Base-by-base conservation (phyloP, 2,888 invertebrate species). In the Formica aserva region DNA sequence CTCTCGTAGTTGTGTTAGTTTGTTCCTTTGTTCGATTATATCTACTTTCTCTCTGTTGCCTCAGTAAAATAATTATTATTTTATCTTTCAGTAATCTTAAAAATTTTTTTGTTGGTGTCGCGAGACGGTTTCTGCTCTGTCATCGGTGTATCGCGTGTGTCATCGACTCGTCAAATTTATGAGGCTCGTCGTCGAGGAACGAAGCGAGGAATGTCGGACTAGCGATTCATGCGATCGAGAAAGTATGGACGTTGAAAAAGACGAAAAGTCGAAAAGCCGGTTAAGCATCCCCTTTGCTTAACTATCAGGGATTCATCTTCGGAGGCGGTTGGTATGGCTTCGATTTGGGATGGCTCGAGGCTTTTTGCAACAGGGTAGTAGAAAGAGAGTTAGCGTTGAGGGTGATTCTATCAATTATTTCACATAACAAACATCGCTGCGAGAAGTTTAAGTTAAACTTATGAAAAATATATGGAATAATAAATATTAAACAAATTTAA, bases 331-430 rank as follows among this genome's bases (percentile, higher is more conserved):
- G 66, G 66, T 35, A 22, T 18, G 66, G 66, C 83, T 87, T 86
- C 86, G 88, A 91, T 91, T 91, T 87, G 89, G 91, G 83, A 89
- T 89, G 84, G 90, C 90, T 91, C 90, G 91, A 92, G 92, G 92
- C 90, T 91, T 88, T 92, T 90, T 89, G 69, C 75, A 91, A 81
- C 89, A 91, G 90, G 91, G 81, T 67, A 90, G 13, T 82, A 90
- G 86, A 52, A 84, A 45, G 8, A 3, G 57, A 38, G 55, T 77
- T 77, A 38, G n/a, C 55, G 41, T 57, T 41, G 15, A 74, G 41
- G 57, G 41, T 72, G 15, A 41, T 57, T 74, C 22, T 29, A 15
- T 72, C 11, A 41, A 74, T 18, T 78, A 72, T 32, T 57, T 78
- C 15, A 18, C 32, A 38, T 41, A 13, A 22, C 26, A 45, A 62